These are phyloP conservation scores for Apogon hyalosoma DNA, from an alignment of 2,797 vertebrate species.

Conservation along the genomic window DNA sequence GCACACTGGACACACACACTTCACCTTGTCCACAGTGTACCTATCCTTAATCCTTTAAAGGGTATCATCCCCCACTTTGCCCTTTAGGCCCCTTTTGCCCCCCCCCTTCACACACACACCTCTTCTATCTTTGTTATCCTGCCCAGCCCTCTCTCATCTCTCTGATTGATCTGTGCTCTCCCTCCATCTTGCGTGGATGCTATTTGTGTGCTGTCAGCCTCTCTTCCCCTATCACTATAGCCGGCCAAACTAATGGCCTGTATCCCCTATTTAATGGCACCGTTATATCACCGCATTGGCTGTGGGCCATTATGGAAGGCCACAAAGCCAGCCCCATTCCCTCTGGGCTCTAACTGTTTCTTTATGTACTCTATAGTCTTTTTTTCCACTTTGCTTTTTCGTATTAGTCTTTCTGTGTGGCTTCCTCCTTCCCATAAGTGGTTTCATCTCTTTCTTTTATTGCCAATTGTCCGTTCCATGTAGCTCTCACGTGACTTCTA, in stretches of 20 bases:
- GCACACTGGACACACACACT: slow-evolving; percentile 20
- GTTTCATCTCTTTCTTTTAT: slow-evolving; percentile 1
- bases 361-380: slow-evolving; percentile 49
- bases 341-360: slow-evolving; percentile 52
- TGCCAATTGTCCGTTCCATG: slow-evolving; percentile 4
- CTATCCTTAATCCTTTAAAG: slow-evolving; percentile 37
- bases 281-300: slow-evolving; percentile 74
- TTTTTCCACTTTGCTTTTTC: slow-evolving; percentile 5
- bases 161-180: slow-evolving; percentile 70
- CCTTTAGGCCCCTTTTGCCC: slow-evolving; percentile 39
- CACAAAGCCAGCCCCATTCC: slow-evolving; percentile 59
- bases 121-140: slow-evolving; percentile 48
- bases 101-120: slow-evolving; percentile 16
- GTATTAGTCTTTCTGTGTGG: slow-evolving; percentile 17
- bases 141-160: slow-evolving; percentile 49
- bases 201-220: slow-evolving; percentile 76
- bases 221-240: slow-evolving; percentile 58
- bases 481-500: slow-evolving; percentile 1
- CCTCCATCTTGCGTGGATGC: slow-evolving; percentile 65
- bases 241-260: slow-evolving; percentile 79
- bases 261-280: slow-evolving; percentile 79
- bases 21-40: slow-evolving; percentile 23
- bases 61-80: slow-evolving; percentile 33
- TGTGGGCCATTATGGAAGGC: slow-evolving; percentile 64
- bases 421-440: slow-evolving; percentile 4